Percentiles rank a stretch among this genome's conserved stretches.
Evolutionary conservation across 2,113 vertebrate genomes (phyloP).

Genomic region (Tiliqua scincoides): DNA sequence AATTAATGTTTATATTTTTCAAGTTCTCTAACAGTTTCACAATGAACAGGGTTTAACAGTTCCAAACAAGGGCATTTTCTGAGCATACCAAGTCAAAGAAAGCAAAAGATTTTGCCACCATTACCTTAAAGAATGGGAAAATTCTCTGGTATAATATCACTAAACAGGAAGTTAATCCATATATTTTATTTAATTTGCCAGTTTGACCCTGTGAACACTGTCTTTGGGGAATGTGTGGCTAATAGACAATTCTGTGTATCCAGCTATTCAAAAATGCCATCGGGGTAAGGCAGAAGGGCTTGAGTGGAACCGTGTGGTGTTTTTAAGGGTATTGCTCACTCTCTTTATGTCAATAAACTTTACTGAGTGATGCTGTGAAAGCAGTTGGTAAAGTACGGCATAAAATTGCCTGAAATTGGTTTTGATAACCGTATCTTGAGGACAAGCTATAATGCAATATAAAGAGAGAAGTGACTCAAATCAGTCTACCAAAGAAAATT

Average conservation of each 20-base stretch:
- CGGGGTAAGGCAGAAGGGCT: neutral
- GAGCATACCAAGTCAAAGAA: neutral
- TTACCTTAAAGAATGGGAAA: constrained; percentile 3
- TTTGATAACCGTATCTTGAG: constrained; percentile 25
- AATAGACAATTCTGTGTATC: neutral
- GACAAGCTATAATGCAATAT: constrained; percentile 30
- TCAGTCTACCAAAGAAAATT: constrained; percentile 35
- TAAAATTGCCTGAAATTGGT: constrained; percentile 27
- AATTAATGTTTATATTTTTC: too few species aligned
- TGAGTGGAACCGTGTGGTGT: neutral
- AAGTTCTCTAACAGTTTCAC: neutral
- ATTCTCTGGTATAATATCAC: neutral
- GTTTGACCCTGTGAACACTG: neutral
- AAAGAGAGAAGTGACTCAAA: constrained; percentile 23
- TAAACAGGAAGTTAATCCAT: neutral
- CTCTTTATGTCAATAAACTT: constrained; percentile 21
- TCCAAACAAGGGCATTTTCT: constrained; percentile 3
- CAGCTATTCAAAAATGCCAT: constrained; percentile 6
- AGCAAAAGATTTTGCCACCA: neutral
- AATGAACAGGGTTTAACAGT: neutral
- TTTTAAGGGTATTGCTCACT: constrained; percentile 1
- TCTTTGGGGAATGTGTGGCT: neutral
- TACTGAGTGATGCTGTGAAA: constrained; percentile 7
- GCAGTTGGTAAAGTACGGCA: neutral
- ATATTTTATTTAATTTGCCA: constrained; percentile 7